phyloP scores from a whole-genome alignment of 2,113 vertebrate genomes.

The Odobenus rosmarus region DNA sequence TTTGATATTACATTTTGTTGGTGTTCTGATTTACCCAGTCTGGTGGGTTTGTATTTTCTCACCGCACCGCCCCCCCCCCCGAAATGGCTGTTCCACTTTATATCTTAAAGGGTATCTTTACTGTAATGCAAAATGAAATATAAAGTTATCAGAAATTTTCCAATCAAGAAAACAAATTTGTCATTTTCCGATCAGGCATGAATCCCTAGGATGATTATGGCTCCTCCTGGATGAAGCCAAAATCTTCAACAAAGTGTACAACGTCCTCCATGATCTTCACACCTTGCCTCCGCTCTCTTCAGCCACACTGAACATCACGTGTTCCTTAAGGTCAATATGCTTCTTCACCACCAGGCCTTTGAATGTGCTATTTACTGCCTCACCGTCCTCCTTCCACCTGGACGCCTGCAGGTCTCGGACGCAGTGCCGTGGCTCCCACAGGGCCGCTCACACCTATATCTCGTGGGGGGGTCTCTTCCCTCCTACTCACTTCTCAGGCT shows the following conservation, averaged over 20 bases:
- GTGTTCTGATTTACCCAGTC: background rate
- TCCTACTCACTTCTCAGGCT: background rate
- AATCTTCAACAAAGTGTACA: background rate
- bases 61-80: background rate
- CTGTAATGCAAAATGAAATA: background rate
- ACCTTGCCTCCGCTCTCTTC: background rate
- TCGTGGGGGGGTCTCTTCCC: background rate
- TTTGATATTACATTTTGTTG: background rate
- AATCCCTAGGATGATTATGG: background rate
- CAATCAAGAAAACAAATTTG: background rate
- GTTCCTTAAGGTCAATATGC: background rate
- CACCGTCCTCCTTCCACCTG: background rate
- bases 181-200: background rate
- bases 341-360: background rate
- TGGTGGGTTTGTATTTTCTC: background rate
- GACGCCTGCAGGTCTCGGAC: background rate
- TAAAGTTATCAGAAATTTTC: slow-evolving; percentile 12
- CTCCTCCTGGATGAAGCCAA: background rate
- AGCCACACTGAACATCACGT: background rate
- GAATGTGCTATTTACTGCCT: background rate
- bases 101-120: slow-evolving; percentile 24
- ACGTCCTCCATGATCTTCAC: background rate
- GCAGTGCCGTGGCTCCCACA: rapidly evolving
- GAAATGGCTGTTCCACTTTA: background rate
- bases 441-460: background rate